Base-by-base conservation (phyloP, 1,140 invertebrate species). In the Drosophila willistoni region DNA sequence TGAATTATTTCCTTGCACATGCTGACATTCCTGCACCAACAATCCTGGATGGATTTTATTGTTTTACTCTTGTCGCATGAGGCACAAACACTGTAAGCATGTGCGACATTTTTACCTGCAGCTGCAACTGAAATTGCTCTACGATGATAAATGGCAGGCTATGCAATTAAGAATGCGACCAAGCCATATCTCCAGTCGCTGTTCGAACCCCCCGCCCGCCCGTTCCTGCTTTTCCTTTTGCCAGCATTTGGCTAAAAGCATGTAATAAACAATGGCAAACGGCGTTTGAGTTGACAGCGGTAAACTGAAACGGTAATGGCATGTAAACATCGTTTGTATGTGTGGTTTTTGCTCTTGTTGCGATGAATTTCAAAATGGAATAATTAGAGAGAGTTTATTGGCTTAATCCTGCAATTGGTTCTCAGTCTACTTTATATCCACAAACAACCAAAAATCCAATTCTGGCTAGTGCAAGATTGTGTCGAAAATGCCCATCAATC, bases 291-390 rank as follows among this genome's bases (percentile, higher is more conserved):
- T 82, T 86, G 81, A 75, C 81, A 87, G 79, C 68, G 79, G 33
- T 70, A 87, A 84, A 83, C 71, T 86, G 76, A 79, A 79, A 79
- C 79, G 73, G 83, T 86, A 87, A 86, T 86, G 87, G 83, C 83
- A 87, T 79, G 83, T 86, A 86, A 86, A 86, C 83, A 86, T 87
- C 61, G 74, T 77, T 66, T 77, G 59, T 14, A 34, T 29, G 59
- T 34, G 47, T 17, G 22, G 60, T 59, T 36, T 57, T 57, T 57
- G 6, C 51, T 7, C 55, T 47, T 47, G 44, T 9, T 9, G 12
- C 10, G 41, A 19, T 33, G 66, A 1, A 6, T 19, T 4, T 4
- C 29, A n/a, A 60, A 60, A 25, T 42, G 51, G 17, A 57, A 64
- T n/a, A 17, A 44, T 36, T 51, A 51, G 44, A 22, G 73, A 29